Evolutionary conservation across 1,140 invertebrate genomes (phyloP), one percentile per base, ranked within the genome.

Genomic region (Elymnias hypermnestra): DNA sequence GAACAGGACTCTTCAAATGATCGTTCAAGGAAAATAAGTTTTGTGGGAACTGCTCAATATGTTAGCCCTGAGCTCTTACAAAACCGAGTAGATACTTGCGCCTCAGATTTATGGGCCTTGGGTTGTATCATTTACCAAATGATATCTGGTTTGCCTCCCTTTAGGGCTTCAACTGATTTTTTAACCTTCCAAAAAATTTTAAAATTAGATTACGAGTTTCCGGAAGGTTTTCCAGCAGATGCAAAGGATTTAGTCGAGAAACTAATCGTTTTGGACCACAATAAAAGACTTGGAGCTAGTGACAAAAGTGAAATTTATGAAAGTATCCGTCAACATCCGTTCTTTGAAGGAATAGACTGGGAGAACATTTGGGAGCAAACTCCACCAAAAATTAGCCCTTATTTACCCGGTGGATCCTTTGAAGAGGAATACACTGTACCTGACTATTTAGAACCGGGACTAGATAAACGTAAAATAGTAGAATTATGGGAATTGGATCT

Each of bases 1-100:
- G 72, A 63, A 13, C 44, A 62, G 18, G 54, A 53, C 21, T 42
- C 73, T 6, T 63, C 83, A 58, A 66, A 77, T 56, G 53, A 82
- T 46, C 65, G 87, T 48, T 72, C 82, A 41, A 83, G 93, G 37
- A 90, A 89, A 57, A 94, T 94, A 67, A 98, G 97, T 70, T 99
- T 99, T 86, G 97, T 99, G 3, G 98, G 98, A n/a, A 99, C 98
- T 8, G 97, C 98, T 0, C 97, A 99, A 76, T 99, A 99, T 86
- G 97, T 99, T 0, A 98, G 97, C 29, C 98, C 98, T 3, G 98
- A 99, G 85, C 88, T 99, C 8, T 85, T 99, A 2, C 93, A 93
- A 18, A 93, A 95, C 69, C 93, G 94, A 60, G 90, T 89, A 1
- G 92, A 93, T 13, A 93, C 92, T 12, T 90, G 89, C 50, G 92